phyloP scores from a whole-genome alignment of 2,888 invertebrate genomes.

The Molorchus minor region DNA sequence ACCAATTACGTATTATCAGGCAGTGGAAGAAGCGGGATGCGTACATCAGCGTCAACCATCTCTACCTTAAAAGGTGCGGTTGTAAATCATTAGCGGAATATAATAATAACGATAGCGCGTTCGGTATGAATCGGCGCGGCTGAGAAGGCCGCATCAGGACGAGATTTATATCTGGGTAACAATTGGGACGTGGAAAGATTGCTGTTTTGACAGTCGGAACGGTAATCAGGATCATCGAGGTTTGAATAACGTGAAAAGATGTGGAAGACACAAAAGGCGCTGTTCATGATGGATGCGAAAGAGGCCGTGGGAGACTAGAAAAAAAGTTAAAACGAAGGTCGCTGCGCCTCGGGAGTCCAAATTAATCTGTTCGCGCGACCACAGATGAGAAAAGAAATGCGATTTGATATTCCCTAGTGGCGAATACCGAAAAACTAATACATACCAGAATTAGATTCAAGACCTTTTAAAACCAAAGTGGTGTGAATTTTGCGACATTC shows the following conservation, averaged over 20 bases:
- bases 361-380: too few species aligned
- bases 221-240: not conserved
- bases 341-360: too few species aligned
- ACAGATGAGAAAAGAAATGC: too few species aligned
- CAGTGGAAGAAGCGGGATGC: slow-evolving; percentile 4
- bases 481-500: too few species aligned
- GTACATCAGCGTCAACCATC: slow-evolving; percentile 19
- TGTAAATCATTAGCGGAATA: slow-evolving; percentile 17
- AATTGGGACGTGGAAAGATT: slow-evolving; percentile 10
- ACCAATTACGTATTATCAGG: slow-evolving; percentile 20
- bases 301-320: too few species aligned
- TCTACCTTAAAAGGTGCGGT: slow-evolving; percentile 9
- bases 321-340: too few species aligned
- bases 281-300: not conserved
- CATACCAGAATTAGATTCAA: too few species aligned
- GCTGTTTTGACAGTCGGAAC: slow-evolving; percentile 2
- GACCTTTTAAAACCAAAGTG: too few species aligned
- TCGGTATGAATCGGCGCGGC: not conserved
- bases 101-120: slow-evolving; percentile 10
- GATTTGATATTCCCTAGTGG: too few species aligned
- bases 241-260: not conserved
- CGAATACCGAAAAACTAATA: too few species aligned
- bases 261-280: not conserved
- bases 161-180: slow-evolving; percentile 12
- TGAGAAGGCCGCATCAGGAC: slow-evolving; percentile 15